Percentiles rank a stretch among this genome's conserved stretches.
phyloP scores from a whole-genome alignment of 2,888 invertebrate genomes.

The Poecilobothrus nobilitatus region DNA sequence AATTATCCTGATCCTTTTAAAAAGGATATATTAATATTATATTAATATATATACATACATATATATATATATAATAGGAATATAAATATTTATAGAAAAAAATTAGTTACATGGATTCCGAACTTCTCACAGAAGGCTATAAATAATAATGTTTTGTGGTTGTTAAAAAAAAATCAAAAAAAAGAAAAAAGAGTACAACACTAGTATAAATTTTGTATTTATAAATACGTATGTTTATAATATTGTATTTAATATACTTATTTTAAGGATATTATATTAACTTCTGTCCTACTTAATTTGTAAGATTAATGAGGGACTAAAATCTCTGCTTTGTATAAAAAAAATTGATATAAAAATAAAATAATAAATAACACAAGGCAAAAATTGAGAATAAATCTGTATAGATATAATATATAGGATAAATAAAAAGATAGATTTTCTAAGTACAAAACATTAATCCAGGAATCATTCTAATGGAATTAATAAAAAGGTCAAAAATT shows the following conservation, averaged over 20 bases:
- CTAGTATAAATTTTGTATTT: neutral
- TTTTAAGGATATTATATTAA: neutral
- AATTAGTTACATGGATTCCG: neutral
- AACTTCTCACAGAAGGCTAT: neutral
- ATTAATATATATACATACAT: neutral
- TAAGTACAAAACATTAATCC: conserved; percentile 6
- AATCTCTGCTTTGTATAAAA: neutral
- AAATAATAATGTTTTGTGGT: neutral
- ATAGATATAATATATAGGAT: neutral
- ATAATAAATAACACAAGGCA: neutral
- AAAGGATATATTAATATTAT: neutral
- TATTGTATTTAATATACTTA: neutral
- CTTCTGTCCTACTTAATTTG: conserved; percentile 4
- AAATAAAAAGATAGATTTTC: neutral
- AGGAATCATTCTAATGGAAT: neutral
- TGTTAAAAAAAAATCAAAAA: neutral
- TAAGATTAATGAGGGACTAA: conserved; percentile 6
- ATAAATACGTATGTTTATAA: neutral
- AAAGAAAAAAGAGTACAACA: too few species aligned
- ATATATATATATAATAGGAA: too few species aligned
- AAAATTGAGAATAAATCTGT: neutral
- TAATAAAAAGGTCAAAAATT: conserved; percentile 6
- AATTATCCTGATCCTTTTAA: conserved; percentile 3
- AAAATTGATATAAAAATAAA: neutral
- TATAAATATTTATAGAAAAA: neutral